phyloP scores from a whole-genome alignment of 2,797 vertebrate genomes.

The Carcharodon carcharias region DNA sequence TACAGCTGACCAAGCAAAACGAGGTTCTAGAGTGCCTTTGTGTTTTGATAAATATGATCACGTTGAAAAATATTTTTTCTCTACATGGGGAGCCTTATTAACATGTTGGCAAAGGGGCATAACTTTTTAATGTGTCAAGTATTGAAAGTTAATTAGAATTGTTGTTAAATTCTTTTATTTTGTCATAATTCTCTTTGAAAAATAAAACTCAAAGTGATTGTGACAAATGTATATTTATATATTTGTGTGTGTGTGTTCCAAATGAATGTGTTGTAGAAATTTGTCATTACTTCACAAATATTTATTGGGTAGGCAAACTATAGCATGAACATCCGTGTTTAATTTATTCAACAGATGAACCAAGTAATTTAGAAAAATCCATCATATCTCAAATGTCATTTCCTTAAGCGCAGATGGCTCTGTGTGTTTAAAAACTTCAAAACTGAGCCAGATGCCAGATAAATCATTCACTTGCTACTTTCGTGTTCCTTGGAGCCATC shows the following conservation, averaged over 20 bases:
- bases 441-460: background rate
- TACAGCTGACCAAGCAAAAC: slow-evolving; percentile 78
- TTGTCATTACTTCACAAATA: background rate
- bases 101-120: slow-evolving; percentile 77
- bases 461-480: slow-evolving; percentile 13
- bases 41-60: slow-evolving; percentile 81
- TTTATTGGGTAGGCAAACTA: background rate
- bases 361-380: slow-evolving; percentile 28
- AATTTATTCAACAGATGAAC: slow-evolving; percentile 19
- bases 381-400: slow-evolving; percentile 22
- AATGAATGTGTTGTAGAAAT: background rate
- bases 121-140: slow-evolving; percentile 39
- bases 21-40: slow-evolving; percentile 78
- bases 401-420: slow-evolving; percentile 23
- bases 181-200: background rate
- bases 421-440: slow-evolving; percentile 17
- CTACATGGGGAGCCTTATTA: slow-evolving; percentile 74
- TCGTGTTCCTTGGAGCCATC: background rate
- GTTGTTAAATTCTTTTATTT: background rate
- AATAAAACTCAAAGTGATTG: background rate
- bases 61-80: slow-evolving; percentile 75
- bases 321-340: background rate
- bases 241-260: background rate
- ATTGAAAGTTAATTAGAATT: background rate
- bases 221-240: background rate